Conservation (phyloP, 2,113 vertebrate genomes). For the Lepus europaeus region DNA sequence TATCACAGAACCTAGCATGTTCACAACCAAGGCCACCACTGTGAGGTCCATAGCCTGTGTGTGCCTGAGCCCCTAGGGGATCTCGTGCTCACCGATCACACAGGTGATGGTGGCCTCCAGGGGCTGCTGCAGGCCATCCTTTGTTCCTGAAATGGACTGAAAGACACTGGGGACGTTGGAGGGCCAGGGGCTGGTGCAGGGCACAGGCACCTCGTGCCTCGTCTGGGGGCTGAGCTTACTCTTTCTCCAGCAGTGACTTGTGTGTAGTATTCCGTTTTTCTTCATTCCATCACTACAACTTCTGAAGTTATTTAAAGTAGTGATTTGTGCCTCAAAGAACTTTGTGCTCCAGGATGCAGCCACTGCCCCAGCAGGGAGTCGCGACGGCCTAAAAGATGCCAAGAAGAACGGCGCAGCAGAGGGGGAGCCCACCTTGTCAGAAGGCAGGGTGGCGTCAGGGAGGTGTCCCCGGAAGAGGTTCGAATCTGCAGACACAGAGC, state of each 20-base stretch:
- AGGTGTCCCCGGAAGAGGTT: conserved; percentile 95
- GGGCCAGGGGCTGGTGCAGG: conserved; percentile 40
- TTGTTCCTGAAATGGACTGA: background rate
- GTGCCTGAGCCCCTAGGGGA: background rate
- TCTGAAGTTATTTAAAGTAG: conserved; percentile 94
- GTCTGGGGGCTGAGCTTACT: background rate
- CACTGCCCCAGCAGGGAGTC: conserved; percentile 96
- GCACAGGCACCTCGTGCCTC: conserved; percentile 66
- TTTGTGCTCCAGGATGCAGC: conserved; percentile 96
- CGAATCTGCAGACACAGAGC: conserved; percentile 92
- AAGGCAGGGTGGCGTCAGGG: conserved; percentile 93
- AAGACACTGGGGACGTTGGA: background rate
- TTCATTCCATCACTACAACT: conserved; percentile 92
- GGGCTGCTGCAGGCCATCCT: background rate
- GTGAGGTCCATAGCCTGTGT: background rate
- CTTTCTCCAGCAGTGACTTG: conserved; percentile 86
- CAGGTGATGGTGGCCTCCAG: background rate
- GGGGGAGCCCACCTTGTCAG: conserved; percentile 92
- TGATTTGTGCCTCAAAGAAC: conserved; percentile 94
- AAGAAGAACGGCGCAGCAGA: conserved; percentile 94
- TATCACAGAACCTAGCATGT: background rate
- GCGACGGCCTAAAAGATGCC: conserved; percentile 94
- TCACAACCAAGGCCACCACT: background rate
- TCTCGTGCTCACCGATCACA: background rate
- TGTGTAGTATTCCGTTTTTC: conserved; percentile 91